Conservation (phyloP, 2,888 invertebrate species). For the Acanthosepion esculentum region DNA sequence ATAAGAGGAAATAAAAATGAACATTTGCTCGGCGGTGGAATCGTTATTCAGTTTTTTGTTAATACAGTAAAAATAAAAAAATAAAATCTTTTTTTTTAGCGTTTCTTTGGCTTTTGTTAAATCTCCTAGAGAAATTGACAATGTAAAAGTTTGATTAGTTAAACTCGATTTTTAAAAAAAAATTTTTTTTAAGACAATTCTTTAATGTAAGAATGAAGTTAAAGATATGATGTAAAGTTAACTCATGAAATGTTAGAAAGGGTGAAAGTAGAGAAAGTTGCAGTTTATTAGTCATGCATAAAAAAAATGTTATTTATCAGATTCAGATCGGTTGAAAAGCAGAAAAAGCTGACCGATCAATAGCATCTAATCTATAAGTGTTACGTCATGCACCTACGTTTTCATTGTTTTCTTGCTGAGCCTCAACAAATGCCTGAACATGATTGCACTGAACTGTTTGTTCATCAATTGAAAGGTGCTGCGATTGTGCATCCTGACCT, state of each 20-base stretch:
- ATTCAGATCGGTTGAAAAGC: background rate
- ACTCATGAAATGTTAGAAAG: background rate
- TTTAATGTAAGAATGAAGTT: no score
- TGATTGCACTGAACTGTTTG: conserved; percentile 48
- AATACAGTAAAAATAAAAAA: no score
- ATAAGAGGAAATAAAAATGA: no score
- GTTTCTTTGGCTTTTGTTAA: no score
- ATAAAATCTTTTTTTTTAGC: no score
- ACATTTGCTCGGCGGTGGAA: no score
- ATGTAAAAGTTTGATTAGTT: no score
- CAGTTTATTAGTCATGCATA: conserved; percentile 21
- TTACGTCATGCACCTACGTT: conserved; percentile 40
- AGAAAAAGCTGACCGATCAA: conserved; percentile 18
- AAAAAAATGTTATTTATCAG: background rate
- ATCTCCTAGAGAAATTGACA: no score
- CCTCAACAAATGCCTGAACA: conserved; percentile 47
- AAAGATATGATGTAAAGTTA: background rate
- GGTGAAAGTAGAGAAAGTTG: background rate
- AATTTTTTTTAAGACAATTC: no score
- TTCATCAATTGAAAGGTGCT: conserved; percentile 45
- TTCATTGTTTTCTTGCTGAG: conserved; percentile 48
- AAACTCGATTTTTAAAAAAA: no score
- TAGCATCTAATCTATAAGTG: background rate
- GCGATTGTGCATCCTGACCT: conserved; percentile 41
- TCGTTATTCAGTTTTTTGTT: no score